Evolutionary conservation across 1,140 invertebrate genomes (phyloP).

Genomic region (Amphibalanus amphitrite): DNA sequence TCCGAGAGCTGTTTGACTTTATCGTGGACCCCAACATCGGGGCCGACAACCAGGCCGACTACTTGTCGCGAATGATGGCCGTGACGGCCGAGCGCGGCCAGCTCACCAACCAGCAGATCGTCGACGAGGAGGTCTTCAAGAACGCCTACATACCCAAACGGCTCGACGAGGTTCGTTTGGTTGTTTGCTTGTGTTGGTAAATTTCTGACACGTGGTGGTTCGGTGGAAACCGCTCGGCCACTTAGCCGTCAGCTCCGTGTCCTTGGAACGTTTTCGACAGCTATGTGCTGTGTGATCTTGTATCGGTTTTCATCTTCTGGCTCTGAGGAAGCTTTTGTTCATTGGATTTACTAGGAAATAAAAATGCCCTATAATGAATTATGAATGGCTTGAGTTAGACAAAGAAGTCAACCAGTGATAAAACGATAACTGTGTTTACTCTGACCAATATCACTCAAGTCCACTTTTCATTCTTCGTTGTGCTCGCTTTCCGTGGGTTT

Average conservation of each 20-base stretch:
- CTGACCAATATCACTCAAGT: background rate
- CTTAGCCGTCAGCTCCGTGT: too few species aligned
- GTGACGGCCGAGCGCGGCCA: slow-evolving; percentile 38
- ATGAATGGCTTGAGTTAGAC: too few species aligned
- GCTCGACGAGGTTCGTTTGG: slow-evolving; percentile 54
- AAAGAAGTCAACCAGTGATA: too few species aligned
- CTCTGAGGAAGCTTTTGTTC: too few species aligned
- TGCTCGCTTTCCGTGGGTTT: background rate
- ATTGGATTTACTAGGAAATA: background rate
- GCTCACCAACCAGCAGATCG: slow-evolving; percentile 46
- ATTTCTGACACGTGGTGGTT: background rate
- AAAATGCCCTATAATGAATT: background rate
- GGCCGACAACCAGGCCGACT: slow-evolving; percentile 61
- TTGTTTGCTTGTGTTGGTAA: slow-evolving; percentile 10
- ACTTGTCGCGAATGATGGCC: slow-evolving; percentile 47
- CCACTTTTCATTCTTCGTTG: background rate
- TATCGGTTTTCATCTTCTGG: too few species aligned
- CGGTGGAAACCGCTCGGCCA: too few species aligned
- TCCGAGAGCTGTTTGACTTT: slow-evolving; percentile 89
- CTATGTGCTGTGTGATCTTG: too few species aligned
- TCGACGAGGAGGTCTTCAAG: slow-evolving; percentile 83
- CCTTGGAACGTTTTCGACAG: too few species aligned
- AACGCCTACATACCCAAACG: slow-evolving; percentile 85
- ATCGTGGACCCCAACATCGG: slow-evolving; percentile 77
- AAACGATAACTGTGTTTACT: too few species aligned